phyloP scores from a whole-genome alignment of 2,113 vertebrate genomes.

The Channa maculata region DNA sequence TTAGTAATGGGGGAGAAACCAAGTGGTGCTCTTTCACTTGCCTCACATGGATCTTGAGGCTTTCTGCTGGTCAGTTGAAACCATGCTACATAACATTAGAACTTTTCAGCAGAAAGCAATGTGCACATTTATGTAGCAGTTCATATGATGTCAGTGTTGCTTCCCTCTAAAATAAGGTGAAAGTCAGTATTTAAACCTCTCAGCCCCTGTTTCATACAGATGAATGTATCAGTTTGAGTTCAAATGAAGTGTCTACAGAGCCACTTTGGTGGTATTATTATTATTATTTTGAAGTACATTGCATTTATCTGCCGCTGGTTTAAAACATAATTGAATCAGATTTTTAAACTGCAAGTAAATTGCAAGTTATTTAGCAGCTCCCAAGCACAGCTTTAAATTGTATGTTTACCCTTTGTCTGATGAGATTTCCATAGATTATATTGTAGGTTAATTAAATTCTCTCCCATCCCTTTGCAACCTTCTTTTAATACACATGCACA shows the following conservation, averaged over 20 bases:
- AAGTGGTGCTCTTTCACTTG: conserved; percentile 13
- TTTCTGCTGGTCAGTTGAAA: too few species aligned
- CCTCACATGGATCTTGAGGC: neutral
- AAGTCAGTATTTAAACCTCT: too few species aligned
- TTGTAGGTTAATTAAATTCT: conserved; percentile 10
- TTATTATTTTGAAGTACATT: neutral
- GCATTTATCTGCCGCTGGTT: neutral
- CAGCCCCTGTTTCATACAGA: too few species aligned
- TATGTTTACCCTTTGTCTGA: neutral
- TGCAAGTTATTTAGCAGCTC: neutral
- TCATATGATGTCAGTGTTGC: too few species aligned
- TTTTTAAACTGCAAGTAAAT: conserved; percentile 3
- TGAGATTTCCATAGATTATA: neutral
- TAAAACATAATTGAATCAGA: neutral
- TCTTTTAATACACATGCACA: neutral
- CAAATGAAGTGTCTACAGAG: neutral
- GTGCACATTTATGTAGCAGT: too few species aligned
- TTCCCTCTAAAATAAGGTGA: too few species aligned
- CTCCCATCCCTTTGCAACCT: neutral
- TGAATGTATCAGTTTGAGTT: neutral
- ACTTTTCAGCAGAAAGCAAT: too few species aligned
- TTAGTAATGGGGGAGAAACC: neutral
- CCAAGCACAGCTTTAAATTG: neutral
- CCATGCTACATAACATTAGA: too few species aligned
- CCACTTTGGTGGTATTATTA: neutral